Base-by-base conservation (phyloP, 1,140 invertebrate species). In the Nilaparvata lugens region DNA sequence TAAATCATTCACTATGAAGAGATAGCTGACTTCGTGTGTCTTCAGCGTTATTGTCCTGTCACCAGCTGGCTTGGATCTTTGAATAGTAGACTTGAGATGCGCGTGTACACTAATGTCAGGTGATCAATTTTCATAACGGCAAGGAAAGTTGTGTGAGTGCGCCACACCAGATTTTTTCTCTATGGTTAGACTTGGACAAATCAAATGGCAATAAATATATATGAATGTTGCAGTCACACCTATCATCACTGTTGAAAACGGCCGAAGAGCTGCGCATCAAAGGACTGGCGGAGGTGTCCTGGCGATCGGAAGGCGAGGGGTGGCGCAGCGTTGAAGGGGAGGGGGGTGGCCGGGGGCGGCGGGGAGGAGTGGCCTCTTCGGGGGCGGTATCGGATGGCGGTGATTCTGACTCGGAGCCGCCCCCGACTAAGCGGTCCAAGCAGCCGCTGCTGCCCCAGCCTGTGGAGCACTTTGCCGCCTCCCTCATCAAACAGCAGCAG, bases 251-350 rank as follows among this genome's bases (percentile, higher is more conserved):
- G 52, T 72, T 95, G 69, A 93, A 93, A 77, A 93, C 91, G 57
- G 93, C 93, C 1, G 91, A 95, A 74, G 91, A 92, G 70, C 76
- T 95, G 7, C 83, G 90, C 71, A 91, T 95, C 62, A 95, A 95
- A 76, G 93, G 93, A 0, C 75, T 95, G 18, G 90, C 91, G 38
- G 90, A 94, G 73, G 88, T 92, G 2, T 88, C 88, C 59, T 90
- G 87, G 87, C 81, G 65, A 31, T 60, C 66, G 19, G 68, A 71
- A 38, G 62, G 66, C n/a, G 66, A 69, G 58, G 66, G 67, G 4
- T 67, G 66, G 58, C 60, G 67, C 21, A 67, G 64, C 62, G 64
- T 68, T 28, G 65, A 67, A 38, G 31, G 13, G 31, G 31, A 35
- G 31, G 31, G 13, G 31, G 42, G 58, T 11, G 58, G 58, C 11